phyloP scores from a whole-genome alignment of 2,113 vertebrate genomes.

The Apodemus speciosus region DNA sequence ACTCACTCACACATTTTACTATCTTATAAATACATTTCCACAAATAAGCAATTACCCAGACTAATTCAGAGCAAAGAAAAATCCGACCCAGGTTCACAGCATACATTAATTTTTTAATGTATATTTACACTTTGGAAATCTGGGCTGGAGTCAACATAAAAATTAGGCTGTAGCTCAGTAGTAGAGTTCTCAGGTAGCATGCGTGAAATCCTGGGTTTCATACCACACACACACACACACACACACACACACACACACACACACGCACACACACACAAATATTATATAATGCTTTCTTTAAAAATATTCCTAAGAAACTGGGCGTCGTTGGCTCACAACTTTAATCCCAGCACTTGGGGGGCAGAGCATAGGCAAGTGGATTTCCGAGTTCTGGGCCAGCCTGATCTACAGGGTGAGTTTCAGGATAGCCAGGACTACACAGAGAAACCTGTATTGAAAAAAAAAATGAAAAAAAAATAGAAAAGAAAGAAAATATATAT shows the following conservation, averaged over 20 bases:
- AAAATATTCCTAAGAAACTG: not conserved
- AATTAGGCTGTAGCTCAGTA: not conserved
- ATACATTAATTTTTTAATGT: not conserved
- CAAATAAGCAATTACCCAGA: not conserved
- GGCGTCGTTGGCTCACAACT: not conserved
- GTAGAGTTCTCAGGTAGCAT: not conserved
- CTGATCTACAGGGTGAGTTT: not conserved
- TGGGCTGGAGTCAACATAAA: not conserved
- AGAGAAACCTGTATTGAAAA: not conserved
- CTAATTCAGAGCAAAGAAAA: not conserved
- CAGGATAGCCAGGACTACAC: not conserved
- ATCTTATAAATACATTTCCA: conserved; percentile 1
- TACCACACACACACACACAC: not conserved
- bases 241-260: not conserved
- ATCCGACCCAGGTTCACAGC: not conserved
- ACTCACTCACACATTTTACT: not conserved
- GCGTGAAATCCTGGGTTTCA: not conserved
- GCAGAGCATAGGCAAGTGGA: not conserved
- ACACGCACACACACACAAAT: not conserved
- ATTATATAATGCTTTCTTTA: not conserved
- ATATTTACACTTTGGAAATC: conserved; percentile 9
- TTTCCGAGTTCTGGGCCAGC: not conserved
- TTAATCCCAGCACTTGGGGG: not conserved
- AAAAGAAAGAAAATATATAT: not conserved
- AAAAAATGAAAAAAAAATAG: not conserved